These are phyloP conservation scores for Listronotus oregonensis DNA, from an alignment of 1,140 invertebrate species.

Conservation along the genomic window DNA sequence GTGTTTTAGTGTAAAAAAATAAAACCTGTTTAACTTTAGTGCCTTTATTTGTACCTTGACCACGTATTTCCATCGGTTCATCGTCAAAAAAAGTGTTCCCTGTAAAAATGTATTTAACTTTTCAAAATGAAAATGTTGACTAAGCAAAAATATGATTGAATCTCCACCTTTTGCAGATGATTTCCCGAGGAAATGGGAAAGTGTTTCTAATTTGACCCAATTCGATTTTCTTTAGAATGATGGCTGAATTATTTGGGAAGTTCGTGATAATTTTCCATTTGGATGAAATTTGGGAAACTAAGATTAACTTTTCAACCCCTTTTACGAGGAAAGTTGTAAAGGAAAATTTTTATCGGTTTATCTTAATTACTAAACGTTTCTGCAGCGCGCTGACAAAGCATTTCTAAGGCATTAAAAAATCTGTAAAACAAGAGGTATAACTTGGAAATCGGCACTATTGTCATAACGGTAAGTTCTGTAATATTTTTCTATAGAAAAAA, in stretches of 20 bases:
- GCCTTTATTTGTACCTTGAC: too few species aligned
- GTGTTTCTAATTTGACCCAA: conserved; percentile 46
- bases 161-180: conserved; percentile 24
- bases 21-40: too few species aligned
- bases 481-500: too few species aligned
- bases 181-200: conserved; percentile 46
- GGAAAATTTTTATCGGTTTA: conserved; percentile 31
- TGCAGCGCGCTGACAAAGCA: conserved; percentile 17
- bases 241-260: conserved; percentile 31
- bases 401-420: conserved; percentile 7
- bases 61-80: too few species aligned
- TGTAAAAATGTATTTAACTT: conserved; percentile 1
- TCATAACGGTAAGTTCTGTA: too few species aligned
- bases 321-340: conserved; percentile 17
- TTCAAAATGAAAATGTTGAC: conserved; percentile 1
- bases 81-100: background rate
- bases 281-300: conserved; percentile 30
- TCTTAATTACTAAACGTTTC: conserved; percentile 20
- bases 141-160: conserved; percentile 19
- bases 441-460: too few species aligned
- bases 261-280: conserved; percentile 21
- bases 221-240: conserved; percentile 35
- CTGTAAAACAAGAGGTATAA: background rate
- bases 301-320: conserved; percentile 29
- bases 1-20: too few species aligned